Evolutionary conservation across 2,113 vertebrate genomes (phyloP).

Genomic region (Neoarius graeffei): DNA sequence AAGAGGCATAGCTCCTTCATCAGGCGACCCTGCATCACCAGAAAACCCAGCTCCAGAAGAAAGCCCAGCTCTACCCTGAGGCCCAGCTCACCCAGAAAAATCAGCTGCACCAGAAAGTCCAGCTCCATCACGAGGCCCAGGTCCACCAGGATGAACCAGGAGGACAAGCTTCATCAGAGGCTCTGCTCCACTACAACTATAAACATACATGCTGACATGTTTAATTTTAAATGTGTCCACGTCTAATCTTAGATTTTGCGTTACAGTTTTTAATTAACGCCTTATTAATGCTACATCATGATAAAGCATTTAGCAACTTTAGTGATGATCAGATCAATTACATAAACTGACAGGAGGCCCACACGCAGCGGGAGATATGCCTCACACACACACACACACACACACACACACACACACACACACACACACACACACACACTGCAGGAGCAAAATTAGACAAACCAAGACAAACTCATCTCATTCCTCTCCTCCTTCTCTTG

Average conservation of each 20-base stretch:
- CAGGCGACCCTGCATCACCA: neutral
- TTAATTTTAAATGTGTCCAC: neutral
- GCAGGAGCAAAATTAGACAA: conserved; percentile 4
- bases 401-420: conserved; percentile 3
- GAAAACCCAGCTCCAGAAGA: neutral
- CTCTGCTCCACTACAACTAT: neutral
- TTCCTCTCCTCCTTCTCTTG: conserved; percentile 19
- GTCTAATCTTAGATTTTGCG: conserved; percentile 24
- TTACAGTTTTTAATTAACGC: conserved; percentile 23
- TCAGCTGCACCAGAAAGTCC: neutral
- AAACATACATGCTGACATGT: conserved; percentile 11
- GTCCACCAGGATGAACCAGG: neutral
- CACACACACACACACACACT: conserved; percentile 9
- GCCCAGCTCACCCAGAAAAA: no score
- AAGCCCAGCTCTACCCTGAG: neutral
- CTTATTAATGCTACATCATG: conserved; percentile 27
- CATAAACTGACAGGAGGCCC: conserved; percentile 18
- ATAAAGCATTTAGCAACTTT: conserved; percentile 32
- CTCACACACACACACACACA: conserved; percentile 13
- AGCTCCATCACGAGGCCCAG: neutral
- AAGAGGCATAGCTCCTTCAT: neutral
- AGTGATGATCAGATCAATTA: conserved; percentile 31
- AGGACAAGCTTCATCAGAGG: neutral
- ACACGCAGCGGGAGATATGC: conserved; percentile 1
- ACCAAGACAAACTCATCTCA: conserved; percentile 25